Evolutionary conservation across 2,113 vertebrate genomes (phyloP).

Genomic region (Piprites chloris): DNA sequence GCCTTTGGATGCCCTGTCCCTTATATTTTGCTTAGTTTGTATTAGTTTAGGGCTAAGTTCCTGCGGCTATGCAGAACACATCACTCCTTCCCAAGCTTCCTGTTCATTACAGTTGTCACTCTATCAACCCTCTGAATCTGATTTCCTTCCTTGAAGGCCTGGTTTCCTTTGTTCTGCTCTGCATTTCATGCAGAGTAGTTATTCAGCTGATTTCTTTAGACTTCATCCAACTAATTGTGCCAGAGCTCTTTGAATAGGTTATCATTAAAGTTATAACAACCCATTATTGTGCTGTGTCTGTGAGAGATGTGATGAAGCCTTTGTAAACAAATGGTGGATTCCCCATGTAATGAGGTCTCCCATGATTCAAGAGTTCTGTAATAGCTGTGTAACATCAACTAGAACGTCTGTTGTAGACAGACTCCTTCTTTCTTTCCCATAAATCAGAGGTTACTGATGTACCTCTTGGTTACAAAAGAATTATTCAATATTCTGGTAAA

Average conservation of each 20-base stretch:
- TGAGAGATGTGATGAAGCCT: not conserved
- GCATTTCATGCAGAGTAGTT: not conserved
- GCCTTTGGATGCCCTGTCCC: not conserved
- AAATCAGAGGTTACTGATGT: not conserved
- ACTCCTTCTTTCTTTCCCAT: not conserved
- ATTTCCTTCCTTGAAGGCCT: constrained; percentile 26
- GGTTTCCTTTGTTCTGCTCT: not conserved
- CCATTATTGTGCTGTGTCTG: constrained; percentile 8
- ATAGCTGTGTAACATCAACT: not conserved
- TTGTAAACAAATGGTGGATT: constrained; percentile 15
- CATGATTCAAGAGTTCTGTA: not conserved
- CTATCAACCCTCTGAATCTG: not conserved
- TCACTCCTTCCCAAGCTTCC: not conserved
- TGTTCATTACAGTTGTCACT: not conserved
- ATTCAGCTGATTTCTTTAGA: constrained; percentile 1
- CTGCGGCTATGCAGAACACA: not conserved
- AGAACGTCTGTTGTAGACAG: not conserved
- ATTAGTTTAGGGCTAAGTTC: not conserved
- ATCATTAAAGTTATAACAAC: not conserved
- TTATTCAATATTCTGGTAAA: not conserved
- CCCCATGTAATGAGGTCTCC: not conserved
- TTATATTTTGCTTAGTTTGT: not conserved
- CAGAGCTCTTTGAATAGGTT: not conserved
- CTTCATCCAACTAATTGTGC: constrained; percentile 1
- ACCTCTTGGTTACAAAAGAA: not conserved